Evolutionary conservation across 2,888 invertebrate genomes (phyloP).

Genomic region (Sinelater perroti): DNA sequence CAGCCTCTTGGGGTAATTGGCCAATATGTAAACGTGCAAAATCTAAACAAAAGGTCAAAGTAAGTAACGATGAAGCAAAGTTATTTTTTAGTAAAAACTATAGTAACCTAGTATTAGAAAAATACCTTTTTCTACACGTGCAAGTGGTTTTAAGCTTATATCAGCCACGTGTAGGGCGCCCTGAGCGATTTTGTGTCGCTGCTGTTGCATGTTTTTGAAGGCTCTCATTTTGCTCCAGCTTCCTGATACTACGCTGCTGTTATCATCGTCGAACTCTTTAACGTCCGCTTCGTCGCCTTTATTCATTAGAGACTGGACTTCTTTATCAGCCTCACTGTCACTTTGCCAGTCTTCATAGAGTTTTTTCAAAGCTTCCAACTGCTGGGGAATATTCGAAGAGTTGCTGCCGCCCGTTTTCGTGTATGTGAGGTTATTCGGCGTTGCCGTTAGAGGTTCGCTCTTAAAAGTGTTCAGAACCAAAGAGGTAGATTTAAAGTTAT

Average conservation of each 20-base stretch:
- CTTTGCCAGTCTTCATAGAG: slow-evolving; percentile 61
- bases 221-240: slow-evolving; percentile 69
- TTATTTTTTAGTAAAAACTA: neutral
- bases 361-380: slow-evolving; percentile 58
- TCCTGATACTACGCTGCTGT: slow-evolving; percentile 61
- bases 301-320: slow-evolving; percentile 67
- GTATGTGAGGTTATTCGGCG: slow-evolving; percentile 19
- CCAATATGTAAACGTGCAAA: slow-evolving; percentile 12
- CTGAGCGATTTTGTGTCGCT: slow-evolving; percentile 38
- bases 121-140: slow-evolving; percentile 59
- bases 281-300: slow-evolving; percentile 44
- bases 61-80: neutral
- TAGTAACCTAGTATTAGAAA: slow-evolving; percentile 15
- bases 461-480: slow-evolving; percentile 59
- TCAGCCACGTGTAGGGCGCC: slow-evolving; percentile 41
- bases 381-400: slow-evolving; percentile 49
- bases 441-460: slow-evolving; percentile 42
- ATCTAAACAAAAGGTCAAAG: slow-evolving; percentile 16
- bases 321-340: slow-evolving; percentile 68
- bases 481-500: slow-evolving; percentile 61
- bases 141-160: slow-evolving; percentile 47
- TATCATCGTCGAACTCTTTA: slow-evolving; percentile 50
- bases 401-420: slow-evolving; percentile 23
- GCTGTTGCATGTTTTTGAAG: slow-evolving; percentile 56
- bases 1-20: slow-evolving; percentile 1